Conservation (phyloP, 2,888 invertebrate genomes). For the Pachliopta kotzebuea region DNA sequence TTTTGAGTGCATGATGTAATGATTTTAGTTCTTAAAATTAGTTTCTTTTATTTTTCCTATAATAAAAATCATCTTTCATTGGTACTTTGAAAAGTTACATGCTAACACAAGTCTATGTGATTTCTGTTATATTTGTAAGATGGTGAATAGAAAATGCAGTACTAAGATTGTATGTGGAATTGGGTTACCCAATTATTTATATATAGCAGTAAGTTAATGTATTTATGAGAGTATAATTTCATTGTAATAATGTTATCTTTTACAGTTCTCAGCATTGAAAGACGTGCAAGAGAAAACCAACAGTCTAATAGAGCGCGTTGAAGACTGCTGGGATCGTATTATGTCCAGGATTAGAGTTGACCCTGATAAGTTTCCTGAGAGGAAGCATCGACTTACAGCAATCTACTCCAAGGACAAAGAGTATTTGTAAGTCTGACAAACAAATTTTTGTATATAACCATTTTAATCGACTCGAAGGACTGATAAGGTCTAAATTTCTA, state of each 20-base stretch:
- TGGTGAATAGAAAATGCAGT: neutral
- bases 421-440: conserved; percentile 89
- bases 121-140: neutral
- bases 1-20: neutral
- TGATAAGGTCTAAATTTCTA: neutral
- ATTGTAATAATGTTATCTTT: conserved; percentile 29
- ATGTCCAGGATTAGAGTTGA: conserved; percentile 84
- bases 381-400: conserved; percentile 90
- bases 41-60: neutral
- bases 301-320: conserved; percentile 78
- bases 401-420: conserved; percentile 95
- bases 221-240: neutral
- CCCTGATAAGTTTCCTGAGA: conserved; percentile 85
- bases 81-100: no score
- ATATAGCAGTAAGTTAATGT: neutral
- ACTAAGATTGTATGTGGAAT: no score
- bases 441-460: neutral
- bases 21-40: neutral
- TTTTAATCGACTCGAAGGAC: conserved; percentile 10
- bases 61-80: neutral
- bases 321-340: conserved; percentile 77
- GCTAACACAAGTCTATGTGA: neutral
- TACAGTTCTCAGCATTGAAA: conserved; percentile 82
- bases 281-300: conserved; percentile 83
- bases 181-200: neutral